These are phyloP conservation scores for Cherax quadricarinatus DNA, from an alignment of 1,140 invertebrate species.

Conservation along the genomic window DNA sequence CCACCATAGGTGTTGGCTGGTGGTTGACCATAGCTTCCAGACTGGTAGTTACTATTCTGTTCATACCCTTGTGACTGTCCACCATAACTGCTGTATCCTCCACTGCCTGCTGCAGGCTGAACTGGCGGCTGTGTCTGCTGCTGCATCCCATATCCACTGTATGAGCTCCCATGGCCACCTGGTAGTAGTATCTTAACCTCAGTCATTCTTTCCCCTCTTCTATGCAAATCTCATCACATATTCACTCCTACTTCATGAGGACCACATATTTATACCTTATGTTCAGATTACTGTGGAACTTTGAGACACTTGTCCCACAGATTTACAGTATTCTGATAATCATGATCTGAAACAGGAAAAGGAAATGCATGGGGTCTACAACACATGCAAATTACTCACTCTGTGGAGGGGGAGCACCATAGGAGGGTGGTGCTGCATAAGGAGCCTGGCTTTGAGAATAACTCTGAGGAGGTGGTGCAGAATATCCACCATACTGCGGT, in stretches of 20 bases:
- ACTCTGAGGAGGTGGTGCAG: constrained; percentile 68
- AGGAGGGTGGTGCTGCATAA: constrained; percentile 62
- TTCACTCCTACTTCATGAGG: constrained; percentile 9
- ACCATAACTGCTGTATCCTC: constrained; percentile 70
- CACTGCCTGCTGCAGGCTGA: constrained; percentile 48
- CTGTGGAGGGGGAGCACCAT: constrained; percentile 64
- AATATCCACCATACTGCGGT: constrained; percentile 70
- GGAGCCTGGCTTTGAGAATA: constrained; percentile 65
- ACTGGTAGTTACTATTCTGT: constrained; percentile 43
- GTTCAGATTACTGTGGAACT: not conserved
- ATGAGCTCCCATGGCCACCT: constrained; percentile 60
- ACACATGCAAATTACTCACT: constrained; percentile 20
- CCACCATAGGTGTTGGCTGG: constrained; percentile 60
- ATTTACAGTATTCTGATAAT: not conserved
- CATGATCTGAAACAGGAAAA: constrained; percentile 26
- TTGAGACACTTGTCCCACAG: not conserved
- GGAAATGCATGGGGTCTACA: constrained; percentile 1
- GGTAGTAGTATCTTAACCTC: constrained; percentile 63
- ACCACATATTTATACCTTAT: not conserved
- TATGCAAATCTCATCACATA: not conserved
- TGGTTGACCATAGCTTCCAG: constrained; percentile 55
- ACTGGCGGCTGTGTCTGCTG: constrained; percentile 49
- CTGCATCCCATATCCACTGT: constrained; percentile 67
- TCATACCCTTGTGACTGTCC: constrained; percentile 57
- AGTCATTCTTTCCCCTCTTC: constrained; percentile 39